Base-by-base conservation (phyloP, 2,113 vertebrate species). In the Lontra canadensis region DNA sequence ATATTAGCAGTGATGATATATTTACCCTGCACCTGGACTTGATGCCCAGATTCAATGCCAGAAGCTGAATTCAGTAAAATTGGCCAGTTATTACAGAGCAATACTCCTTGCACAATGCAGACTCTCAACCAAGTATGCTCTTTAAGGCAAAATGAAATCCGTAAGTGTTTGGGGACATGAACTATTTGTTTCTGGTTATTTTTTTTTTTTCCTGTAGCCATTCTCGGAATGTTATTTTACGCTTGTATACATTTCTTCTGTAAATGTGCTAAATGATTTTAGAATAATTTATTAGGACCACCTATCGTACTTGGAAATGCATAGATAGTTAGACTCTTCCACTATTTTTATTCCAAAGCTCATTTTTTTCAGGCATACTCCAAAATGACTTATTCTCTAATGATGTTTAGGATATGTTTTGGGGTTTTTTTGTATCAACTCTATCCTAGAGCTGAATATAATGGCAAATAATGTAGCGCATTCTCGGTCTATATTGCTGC, bases 31-130 rank as follows among this genome's bases (percentile, higher is more conserved):
- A 78, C 25, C 87, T 97, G 89, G 65, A 96, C 80, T 94, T 90
- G 89, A 81, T 57, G 21, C 94, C 49, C 94, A 90, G 55, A 96
- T 96, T 95, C 93, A 84, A 88, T 90, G 90, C 94, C 61, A 96
- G 85, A 96, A 97, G 93, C 88, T 97, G 96, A 93, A 97, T 97
- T 98, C 93, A 98, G 94, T 97, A 98, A 94, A 98, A 98, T 97
- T 34, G 8, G 44, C 13, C 13, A 59, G 69, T 97, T 97, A 71
- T 93, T 96, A 95, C 47, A 84, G 61, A 98, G 93, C 83, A 96
- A n/a, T 89, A 63, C 65, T 92, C 84, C 79, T 98, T 69, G 34
- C 31, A 82, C 29, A 90, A 67, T 71, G 61, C 69, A 88, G 63
- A n/a, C 55, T 78, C 83, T 94, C 76, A 42, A 49, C 34, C 17